A percentile compares a stretch with the other conserved stretches of the same genome.
These are phyloP conservation scores for Cataglyphis cursor DNA, from an alignment of 2,888 invertebrate species.

Conservation along the genomic window DNA sequence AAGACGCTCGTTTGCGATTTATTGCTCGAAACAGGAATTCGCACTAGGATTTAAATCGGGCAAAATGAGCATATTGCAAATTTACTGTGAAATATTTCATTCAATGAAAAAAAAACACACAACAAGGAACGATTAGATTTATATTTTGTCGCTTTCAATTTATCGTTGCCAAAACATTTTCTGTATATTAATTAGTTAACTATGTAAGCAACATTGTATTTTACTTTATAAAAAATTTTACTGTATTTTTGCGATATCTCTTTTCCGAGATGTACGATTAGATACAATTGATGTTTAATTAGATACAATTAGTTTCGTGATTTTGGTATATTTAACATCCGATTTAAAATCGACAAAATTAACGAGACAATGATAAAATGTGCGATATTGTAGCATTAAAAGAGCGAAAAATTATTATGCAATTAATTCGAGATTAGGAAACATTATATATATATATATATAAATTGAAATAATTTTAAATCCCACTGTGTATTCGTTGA, in stretches of 20 bases:
- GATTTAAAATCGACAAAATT: slow-evolving; percentile 50
- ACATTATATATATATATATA: not conserved
- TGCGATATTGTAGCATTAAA: slow-evolving; percentile 57
- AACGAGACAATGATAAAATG: slow-evolving; percentile 58
- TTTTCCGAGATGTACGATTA: not conserved
- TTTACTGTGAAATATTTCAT: slow-evolving; percentile 19
- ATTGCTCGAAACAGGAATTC: slow-evolving; percentile 21
- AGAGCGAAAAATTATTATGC: slow-evolving; percentile 74
- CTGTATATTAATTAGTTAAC: not conserved
- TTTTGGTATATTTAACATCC: slow-evolving; percentile 59
- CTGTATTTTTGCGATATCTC: not conserved
- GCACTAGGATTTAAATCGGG: slow-evolving; percentile 20
- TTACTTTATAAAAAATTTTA: slow-evolving; percentile 1
- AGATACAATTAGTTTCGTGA: slow-evolving; percentile 45
- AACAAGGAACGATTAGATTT: not conserved
- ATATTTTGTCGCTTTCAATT: not conserved
- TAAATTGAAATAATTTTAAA: not conserved
- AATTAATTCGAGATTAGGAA: slow-evolving; percentile 80
- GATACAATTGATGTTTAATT: slow-evolving; percentile 9
- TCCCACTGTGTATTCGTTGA: slow-evolving; percentile 51
- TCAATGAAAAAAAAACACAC: not conserved
- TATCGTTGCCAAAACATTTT: not conserved
- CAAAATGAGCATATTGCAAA: slow-evolving; percentile 22
- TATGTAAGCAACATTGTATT: slow-evolving; percentile 19
- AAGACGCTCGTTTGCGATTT: slow-evolving; percentile 45